Evolutionary conservation across 2,888 invertebrate species (phyloP), one percentile per base, ranked within the genome.

Genomic region (Hartigia nigra): DNA sequence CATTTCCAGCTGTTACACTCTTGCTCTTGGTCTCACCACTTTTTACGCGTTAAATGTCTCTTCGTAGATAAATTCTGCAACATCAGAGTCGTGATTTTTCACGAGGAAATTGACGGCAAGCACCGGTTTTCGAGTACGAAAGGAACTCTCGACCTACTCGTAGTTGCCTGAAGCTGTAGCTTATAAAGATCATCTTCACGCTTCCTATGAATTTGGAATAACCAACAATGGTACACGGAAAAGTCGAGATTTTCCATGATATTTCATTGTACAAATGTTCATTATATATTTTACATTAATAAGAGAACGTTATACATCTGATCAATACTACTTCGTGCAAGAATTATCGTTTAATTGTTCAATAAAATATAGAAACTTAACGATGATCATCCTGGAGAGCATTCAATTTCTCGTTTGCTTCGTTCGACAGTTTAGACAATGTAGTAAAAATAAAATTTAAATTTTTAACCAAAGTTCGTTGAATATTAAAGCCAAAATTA

Each of bases 1-100:
- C 96, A 96, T 96, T 79, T 79, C 81, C 76, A 69, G 34, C 9
- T 75, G 55, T 78, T 74, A 34, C 31, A 12, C 74, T 36, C 31
- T 74, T 74, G 14, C 31, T 32, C 70, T 31, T 31, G 70, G 69
- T 81, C 80, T 84, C 78, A 82, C 74, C 81, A 81, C 80, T 85
- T 81, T 84, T 85, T 84, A 72, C 81, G 80, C 31, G 70, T 84
- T 31, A 80, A 79, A 78, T 82, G 75, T 78, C 81, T 76, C 77
- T 39, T 74, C 72, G 80, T 70, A 39, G 75, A 74, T 72, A 82
- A 81, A 81, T 78, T 83, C 78, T 82, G 79, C 83, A 83, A 84
- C 85, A 86, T 84, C 83, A 83, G 83, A 84, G 39, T 77, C 23
- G 74, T 39, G 14, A 36, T 37, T 74, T 74, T 39, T 35, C 77